phyloP scores from a whole-genome alignment of 2,797 vertebrate genomes.

The Heliangelus exortis region DNA sequence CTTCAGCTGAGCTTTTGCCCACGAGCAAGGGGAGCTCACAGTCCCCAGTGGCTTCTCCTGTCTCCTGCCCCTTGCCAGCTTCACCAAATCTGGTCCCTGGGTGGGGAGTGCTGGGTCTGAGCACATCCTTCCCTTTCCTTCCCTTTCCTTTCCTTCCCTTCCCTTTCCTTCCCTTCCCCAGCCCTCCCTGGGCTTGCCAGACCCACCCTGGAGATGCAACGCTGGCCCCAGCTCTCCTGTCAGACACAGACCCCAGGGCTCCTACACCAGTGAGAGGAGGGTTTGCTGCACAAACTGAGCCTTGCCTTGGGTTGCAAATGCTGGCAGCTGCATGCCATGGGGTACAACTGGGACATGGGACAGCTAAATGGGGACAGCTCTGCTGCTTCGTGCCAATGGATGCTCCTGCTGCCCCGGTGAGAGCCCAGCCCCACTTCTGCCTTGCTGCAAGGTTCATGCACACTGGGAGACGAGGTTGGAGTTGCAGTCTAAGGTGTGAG shows the following conservation, averaged over 20 bases:
- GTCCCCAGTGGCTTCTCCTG: not conserved
- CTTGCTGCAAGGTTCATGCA: slow-evolving; percentile 41
- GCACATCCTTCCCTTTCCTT: not conserved
- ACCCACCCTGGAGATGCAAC: accelerated
- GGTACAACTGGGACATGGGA: slow-evolving; percentile 44
- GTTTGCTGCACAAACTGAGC: slow-evolving; percentile 43
- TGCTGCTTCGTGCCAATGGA: slow-evolving; percentile 63
- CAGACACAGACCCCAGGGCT: slow-evolving; percentile 7
- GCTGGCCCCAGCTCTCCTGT: not conserved
- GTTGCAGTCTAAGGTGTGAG: slow-evolving; percentile 68
- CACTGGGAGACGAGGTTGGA: slow-evolving; percentile 73
- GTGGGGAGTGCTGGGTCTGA: not conserved
- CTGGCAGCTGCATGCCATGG: slow-evolving; percentile 59
- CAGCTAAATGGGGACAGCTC: slow-evolving; percentile 64
- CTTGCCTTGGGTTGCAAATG: slow-evolving; percentile 53
- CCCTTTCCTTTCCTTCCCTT: not conserved
- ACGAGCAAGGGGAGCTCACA: not conserved
- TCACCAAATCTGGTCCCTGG: not conserved
- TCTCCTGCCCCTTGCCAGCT: not conserved
- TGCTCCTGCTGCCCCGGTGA: slow-evolving; percentile 44
- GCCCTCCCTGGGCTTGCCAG: not conserved
- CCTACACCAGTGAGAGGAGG: not conserved
- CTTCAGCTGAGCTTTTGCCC: not conserved
- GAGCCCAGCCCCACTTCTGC: not conserved
- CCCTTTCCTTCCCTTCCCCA: not conserved